Conservation (phyloP, 2,113 vertebrate species). For the Rostratula benghalensis region DNA sequence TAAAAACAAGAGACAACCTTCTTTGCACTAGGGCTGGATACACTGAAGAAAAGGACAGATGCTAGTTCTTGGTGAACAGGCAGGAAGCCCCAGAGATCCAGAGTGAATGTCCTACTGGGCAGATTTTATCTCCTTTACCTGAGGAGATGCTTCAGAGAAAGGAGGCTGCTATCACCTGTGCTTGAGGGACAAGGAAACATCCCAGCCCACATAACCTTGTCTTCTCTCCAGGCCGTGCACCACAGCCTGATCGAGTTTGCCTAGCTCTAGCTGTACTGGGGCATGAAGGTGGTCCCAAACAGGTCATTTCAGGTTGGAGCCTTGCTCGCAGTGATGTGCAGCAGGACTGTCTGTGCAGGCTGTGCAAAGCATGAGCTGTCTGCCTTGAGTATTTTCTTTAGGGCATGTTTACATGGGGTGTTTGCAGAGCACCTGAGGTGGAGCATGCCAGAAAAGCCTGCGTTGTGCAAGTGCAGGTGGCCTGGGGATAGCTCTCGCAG, state of each 20-base stretch:
- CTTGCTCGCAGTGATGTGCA: neutral
- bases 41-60: neutral
- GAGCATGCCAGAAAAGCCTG: neutral
- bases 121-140: neutral
- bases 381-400: neutral
- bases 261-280: neutral
- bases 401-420: neutral
- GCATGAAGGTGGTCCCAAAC: neutral
- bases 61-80: neutral
- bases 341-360: neutral
- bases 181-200: neutral
- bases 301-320: neutral
- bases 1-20: neutral
- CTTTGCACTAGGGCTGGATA: neutral
- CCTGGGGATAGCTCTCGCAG: neutral
- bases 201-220: neutral
- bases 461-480: neutral
- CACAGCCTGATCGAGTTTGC: slow-evolving; percentile 15
- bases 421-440: neutral
- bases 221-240: neutral
- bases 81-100: neutral
- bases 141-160: neutral
- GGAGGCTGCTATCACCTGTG: neutral
- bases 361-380: neutral
- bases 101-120: accelerated